These are phyloP conservation scores for Axea sp. DNA, from an alignment of 2,888 invertebrate genomes.

Conservation along the genomic window DNA sequence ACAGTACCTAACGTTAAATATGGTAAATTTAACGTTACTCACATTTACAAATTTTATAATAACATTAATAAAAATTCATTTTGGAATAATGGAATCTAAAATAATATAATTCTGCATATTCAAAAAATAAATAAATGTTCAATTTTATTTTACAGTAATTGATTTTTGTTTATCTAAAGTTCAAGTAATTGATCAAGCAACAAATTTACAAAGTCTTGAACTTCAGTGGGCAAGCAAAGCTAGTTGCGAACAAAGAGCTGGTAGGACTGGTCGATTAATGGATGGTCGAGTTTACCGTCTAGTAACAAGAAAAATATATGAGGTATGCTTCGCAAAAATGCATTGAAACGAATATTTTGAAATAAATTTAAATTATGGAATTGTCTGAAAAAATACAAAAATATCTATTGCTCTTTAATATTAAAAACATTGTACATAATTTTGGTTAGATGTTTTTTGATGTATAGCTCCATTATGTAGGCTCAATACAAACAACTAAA, in stretches of 20 bases:
- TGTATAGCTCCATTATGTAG: too few species aligned
- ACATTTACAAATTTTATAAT: too few species aligned
- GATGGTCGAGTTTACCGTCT: constrained; percentile 92
- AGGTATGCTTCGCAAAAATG: constrained; percentile 73
- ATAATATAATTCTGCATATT: too few species aligned
- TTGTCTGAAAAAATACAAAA: too few species aligned
- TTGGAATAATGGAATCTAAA: too few species aligned
- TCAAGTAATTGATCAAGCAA: constrained; percentile 86
- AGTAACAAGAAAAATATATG: constrained; percentile 85
- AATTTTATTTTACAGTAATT: constrained; percentile 84
- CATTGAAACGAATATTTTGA: background rate
- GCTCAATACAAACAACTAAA: too few species aligned
- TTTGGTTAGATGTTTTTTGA: too few species aligned
- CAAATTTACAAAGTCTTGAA: constrained; percentile 89
- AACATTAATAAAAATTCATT: background rate
- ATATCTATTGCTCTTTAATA: too few species aligned
- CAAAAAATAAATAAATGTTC: background rate
- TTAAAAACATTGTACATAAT: too few species aligned
- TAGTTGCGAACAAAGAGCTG: constrained; percentile 93
- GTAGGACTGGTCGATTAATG: constrained; percentile 93
- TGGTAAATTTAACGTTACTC: constrained; percentile 82
- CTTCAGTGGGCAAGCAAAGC: constrained; percentile 93
- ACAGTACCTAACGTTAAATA: constrained; percentile 93
- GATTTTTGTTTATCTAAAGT: constrained; percentile 96
- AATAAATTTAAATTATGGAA: too few species aligned